Percentiles rank a stretch among this genome's conserved stretches.
Evolutionary conservation across 2,888 invertebrate genomes (phyloP).

Genomic region (Lepetodrilus schrolli): DNA sequence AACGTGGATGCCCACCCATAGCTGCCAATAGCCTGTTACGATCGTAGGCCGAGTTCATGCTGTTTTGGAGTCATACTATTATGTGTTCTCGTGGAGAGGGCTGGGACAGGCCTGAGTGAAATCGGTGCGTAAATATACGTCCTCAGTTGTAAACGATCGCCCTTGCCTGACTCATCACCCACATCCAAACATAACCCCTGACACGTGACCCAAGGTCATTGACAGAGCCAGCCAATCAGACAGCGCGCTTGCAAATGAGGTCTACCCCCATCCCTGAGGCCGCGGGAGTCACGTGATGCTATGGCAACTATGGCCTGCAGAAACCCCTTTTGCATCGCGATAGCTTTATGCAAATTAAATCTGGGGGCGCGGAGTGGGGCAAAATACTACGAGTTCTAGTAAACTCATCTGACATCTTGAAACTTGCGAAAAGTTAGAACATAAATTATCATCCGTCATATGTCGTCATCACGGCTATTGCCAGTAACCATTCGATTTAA

Average conservation of each 20-base stretch:
- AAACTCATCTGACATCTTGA: constrained; percentile 15
- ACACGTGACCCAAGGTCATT: constrained; percentile 10
- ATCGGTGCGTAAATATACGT: too few species aligned
- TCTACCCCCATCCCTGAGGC: constrained; percentile 6
- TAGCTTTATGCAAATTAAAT: constrained; percentile 13
- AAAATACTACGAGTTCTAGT: constrained; percentile 5
- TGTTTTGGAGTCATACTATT: too few species aligned
- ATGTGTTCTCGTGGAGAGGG: too few species aligned
- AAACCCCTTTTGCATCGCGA: constrained; percentile 6
- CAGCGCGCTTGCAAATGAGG: not conserved
- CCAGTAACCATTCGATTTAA: too few species aligned
- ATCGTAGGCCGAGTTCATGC: too few species aligned
- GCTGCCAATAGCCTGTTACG: too few species aligned
- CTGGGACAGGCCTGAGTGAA: too few species aligned
- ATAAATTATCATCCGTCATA: too few species aligned
- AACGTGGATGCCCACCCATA: too few species aligned
- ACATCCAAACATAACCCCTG: constrained; percentile 18
- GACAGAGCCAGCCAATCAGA: not conserved
- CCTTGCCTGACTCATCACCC: not conserved
- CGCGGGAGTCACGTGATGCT: constrained; percentile 1
- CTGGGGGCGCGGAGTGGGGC: not conserved
- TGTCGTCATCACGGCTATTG: too few species aligned
- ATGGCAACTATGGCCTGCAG: constrained; percentile 12
- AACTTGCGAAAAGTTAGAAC: not conserved
- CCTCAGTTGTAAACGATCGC: not conserved